Evolutionary conservation across 2,113 vertebrate species (phyloP), one percentile per base, ranked within the genome.

Genomic region (Piprites chloris): DNA sequence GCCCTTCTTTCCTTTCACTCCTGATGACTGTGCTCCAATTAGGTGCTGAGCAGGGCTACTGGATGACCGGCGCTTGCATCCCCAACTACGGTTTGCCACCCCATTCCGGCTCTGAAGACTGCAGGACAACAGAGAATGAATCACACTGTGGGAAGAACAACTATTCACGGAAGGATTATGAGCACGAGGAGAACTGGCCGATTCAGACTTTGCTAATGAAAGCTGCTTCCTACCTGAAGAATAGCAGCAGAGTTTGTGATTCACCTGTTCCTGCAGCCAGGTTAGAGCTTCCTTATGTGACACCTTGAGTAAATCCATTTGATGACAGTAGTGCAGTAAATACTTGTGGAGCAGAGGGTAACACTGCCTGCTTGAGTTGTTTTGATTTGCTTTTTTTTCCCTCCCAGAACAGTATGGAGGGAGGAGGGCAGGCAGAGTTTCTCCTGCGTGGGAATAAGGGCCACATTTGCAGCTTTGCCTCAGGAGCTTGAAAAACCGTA

Each of bases 361-460:
- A 32, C 6, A 19, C 27, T 2, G 46, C 67, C 50, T 49, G 24
- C 41, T 49, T 28, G 32, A 65, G 44, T 47, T 87, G 58, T 67
- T 89, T 74, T 72, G 32, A 27, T 85, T 94, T 84, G 27, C 42
- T 33, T 59, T 44, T 47, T 61, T 52, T 56, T 33, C 17, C 20
- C 42, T 91, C 55, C 37, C 69, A 72, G 85, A 90, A 30, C n/a
- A 72, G 35, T 53, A 18, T 1, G 1, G 61, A 87, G 44, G 80
- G 94, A 84, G 83, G 65, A 95, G 80, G 76, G 91, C 86, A 93
- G 63, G 82, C 75, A 93, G 93, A 92, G 65, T 56, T 87, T 18
- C 76, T 97, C 67, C 90, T 87, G 89, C 41, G 41, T 97, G 96
- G 94, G 95, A 97, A 93, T 94, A 47, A 88, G 88, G 95, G 79